Percentiles rank a stretch among this genome's conserved stretches.
These are phyloP conservation scores for Epizoanthus scotinus DNA, from an alignment of 92 coral and sea anemone genomes.

Conservation along the genomic window DNA sequence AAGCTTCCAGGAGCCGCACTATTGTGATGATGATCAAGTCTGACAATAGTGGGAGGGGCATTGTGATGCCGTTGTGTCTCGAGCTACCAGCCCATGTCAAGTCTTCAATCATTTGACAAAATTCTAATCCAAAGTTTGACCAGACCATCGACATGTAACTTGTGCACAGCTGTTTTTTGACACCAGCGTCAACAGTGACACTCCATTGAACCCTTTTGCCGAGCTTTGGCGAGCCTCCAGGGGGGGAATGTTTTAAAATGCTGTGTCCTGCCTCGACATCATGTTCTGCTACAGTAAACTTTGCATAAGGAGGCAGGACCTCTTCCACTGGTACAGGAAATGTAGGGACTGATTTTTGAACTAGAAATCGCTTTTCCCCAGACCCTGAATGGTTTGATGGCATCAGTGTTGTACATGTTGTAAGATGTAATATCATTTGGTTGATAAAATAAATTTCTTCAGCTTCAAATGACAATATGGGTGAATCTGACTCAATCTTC, in stretches of 20 bases:
- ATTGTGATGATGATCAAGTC: constrained; percentile 45
- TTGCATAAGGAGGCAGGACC: constrained; percentile 19
- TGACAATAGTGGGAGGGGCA: constrained; percentile 69
- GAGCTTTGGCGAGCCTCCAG: constrained; percentile 63
- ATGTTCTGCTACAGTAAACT: neutral
- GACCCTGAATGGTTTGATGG: constrained; percentile 22
- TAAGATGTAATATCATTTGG: constrained; percentile 64
- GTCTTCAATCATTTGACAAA: constrained; percentile 57
- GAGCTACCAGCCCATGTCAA: constrained; percentile 34
- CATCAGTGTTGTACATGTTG: constrained; percentile 70
- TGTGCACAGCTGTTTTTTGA: constrained; percentile 61
- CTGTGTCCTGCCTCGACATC: constrained; percentile 69
- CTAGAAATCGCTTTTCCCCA: constrained; percentile 6
- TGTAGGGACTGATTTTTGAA: constrained; percentile 2
- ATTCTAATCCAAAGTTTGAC: constrained; percentile 64
- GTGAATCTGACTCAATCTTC: constrained; percentile 60
- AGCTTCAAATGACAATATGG: constrained; percentile 59
- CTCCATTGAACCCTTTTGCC: constrained; percentile 87
- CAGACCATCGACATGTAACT: constrained; percentile 76
- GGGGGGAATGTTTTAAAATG: constrained; percentile 65
- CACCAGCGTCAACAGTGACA: constrained; percentile 56
- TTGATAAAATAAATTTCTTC: constrained; percentile 67
- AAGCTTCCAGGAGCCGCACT: constrained; percentile 58
- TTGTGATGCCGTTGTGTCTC: neutral
- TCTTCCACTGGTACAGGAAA: constrained; percentile 31